phyloP scores from a whole-genome alignment of 2,113 vertebrate genomes.

The Stercorarius parasiticus region DNA sequence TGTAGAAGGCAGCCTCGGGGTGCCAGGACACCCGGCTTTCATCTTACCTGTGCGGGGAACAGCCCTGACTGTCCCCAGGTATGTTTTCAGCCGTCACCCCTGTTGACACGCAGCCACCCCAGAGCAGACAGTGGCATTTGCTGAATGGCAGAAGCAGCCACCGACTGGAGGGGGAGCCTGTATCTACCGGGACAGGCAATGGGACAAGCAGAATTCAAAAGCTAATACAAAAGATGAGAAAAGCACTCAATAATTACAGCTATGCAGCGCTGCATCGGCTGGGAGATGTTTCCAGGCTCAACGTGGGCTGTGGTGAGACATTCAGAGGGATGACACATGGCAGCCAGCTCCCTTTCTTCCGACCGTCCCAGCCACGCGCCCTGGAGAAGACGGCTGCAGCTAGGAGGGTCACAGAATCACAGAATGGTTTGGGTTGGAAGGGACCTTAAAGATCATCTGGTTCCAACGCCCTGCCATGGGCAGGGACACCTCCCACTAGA shows the following conservation, averaged over 20 bases:
- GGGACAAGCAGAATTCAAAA: background rate
- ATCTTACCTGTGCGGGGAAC: background rate
- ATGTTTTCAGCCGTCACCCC: background rate
- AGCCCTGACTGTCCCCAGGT: background rate
- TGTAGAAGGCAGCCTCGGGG: background rate
- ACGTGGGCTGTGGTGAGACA: background rate
- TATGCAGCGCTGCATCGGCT: background rate
- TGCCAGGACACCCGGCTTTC: background rate
- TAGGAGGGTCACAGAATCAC: background rate
- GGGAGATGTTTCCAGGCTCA: background rate
- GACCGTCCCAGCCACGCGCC: accelerated
- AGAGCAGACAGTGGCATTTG: background rate
- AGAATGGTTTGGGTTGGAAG: too few relatives aligned
- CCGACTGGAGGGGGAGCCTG: accelerated
- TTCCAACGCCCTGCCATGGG: too few relatives aligned
- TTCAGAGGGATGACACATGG: background rate
- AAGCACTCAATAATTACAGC: background rate
- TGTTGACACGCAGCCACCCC: background rate
- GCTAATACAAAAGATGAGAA: background rate
- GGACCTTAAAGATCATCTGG: too few relatives aligned
- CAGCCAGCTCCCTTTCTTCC: background rate
- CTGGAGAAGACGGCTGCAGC: background rate
- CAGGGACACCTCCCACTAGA: too few relatives aligned
- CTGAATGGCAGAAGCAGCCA: background rate
- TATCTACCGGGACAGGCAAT: background rate